Base-by-base conservation (phyloP, 2,113 vertebrate genomes). In the Megaceryle torquata region DNA sequence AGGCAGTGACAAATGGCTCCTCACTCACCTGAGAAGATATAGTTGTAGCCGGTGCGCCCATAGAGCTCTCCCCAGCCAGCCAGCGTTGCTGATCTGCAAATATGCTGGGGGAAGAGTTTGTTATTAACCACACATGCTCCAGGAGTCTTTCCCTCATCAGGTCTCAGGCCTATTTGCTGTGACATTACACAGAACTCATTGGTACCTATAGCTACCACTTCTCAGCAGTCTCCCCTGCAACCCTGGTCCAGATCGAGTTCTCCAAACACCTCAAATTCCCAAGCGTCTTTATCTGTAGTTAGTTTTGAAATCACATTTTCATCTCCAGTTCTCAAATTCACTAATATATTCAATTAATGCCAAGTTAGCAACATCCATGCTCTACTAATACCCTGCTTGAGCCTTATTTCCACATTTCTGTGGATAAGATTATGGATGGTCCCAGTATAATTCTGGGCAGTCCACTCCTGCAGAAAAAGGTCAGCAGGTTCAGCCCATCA, bases 11-110 rank as follows among this genome's bases (percentile, higher is more conserved):
- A 69, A 48, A 61, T 1, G 13, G 80, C n/a, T 74, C 33, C 74
- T 63, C 71, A 89, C 72, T 95, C 97, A 99, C 99, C 99, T 98
- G 99, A 99, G 98, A 99, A 99, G 96, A 99, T 99, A 59, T 99
- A 99, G 97, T 99, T 99, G 97, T 99, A 99, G 69, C 99, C 98
- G 14, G 99, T 99, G 67, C 99, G 99, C 88, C 99, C 99, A 19
- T 99, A 99, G 60, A 99, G 97, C 96, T 99, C 99, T 44, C 99
- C 99, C 99, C 99, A 99, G 81, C 99, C 99, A 2, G 99, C 99
- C 95, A 99, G 97, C 0, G 99, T 99, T 70, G 99, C 99, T 1
- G 99, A 99, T 65, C 99, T 98, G 96, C 99, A 99, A 67, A 99
- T 99, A 94, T 99, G 99, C 99, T 99, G 96, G 21, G 96, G 46